Conservation (phyloP, 2,113 vertebrate genomes). For the Paraplagusia blochii region DNA sequence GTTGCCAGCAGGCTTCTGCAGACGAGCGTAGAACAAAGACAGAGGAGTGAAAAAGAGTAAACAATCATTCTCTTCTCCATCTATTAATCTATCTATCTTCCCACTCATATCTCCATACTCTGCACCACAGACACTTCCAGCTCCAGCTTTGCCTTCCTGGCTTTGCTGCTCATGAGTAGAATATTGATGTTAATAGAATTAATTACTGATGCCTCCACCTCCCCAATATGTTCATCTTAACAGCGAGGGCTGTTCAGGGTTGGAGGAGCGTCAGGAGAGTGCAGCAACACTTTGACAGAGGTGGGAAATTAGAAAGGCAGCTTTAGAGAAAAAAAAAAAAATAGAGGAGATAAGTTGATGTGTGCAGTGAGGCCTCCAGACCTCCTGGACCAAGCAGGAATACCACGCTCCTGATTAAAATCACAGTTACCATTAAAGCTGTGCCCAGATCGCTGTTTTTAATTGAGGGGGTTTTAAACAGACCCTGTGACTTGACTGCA, state of each 20-base stretch:
- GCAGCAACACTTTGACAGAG: conserved; percentile 65
- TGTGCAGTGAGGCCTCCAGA: conserved; percentile 65
- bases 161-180: conserved; percentile 65
- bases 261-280: conserved; percentile 39
- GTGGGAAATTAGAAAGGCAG: conserved; percentile 74
- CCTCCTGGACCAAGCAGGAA: conserved; percentile 72
- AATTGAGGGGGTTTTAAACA: conserved; percentile 68
- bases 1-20: conserved; percentile 62
- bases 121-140: conserved; percentile 54
- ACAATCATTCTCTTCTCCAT: conserved; percentile 41
- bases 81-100: conserved; percentile 41
- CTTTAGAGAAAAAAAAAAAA: conserved; percentile 35
- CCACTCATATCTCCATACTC: conserved; percentile 48
- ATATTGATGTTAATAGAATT: conserved; percentile 77
- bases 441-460: conserved; percentile 46
- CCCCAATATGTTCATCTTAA: conserved; percentile 55
- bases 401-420: conserved; percentile 72
- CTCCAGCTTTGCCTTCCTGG: conserved; percentile 33
- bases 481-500: conserved; percentile 61
- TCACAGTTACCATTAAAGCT: conserved; percentile 72
- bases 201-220: conserved; percentile 66
- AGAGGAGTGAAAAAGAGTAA: conserved; percentile 51
- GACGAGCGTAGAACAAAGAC: conserved; percentile 36
- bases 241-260: conserved; percentile 44
- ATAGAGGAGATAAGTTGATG: conserved; percentile 73